Evolutionary conservation across 2,113 vertebrate genomes (phyloP), one percentile per base, ranked within the genome.

Genomic region (Dascyllus trimaculatus): DNA sequence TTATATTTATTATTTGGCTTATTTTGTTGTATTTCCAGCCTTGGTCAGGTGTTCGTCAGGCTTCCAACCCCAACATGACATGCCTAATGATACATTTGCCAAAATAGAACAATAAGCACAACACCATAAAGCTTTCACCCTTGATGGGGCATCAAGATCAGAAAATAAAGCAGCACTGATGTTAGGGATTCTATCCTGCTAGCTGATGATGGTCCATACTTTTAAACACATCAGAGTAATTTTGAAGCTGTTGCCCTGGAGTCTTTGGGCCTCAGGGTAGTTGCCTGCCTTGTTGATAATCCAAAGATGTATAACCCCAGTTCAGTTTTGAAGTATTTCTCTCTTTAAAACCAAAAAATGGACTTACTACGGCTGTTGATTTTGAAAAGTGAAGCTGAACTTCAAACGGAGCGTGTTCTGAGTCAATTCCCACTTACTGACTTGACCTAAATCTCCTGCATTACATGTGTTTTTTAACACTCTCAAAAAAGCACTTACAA

Each of bases 391-490:
- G 11, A 15, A 54, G 40, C 40, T 62, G 54, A 57, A 56, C 21
- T 56, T 21, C 1, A 8, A 65, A 59, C 7, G 14, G n/a, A 24
- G 22, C 14, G 11, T 35, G 7, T 18, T 61, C 4, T 5, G 11
- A 24, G 26, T 22, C 29, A 32, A 51, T 70, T 64, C 43, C 40
- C 54, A 4, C 24, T 68, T 4, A 26, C 29, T 22, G 26, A 22
- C 57, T 62, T 81, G 73, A 69, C 64, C 71, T 67, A 64, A 80
- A 84, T 71, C 51, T 38, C 25, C 40, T 11, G n/a, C 40, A 25
- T 29, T 22, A 5, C 46, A 21, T 71, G 21, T 64, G 2, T 60
- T 64, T 45, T 62, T 64, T 13, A 9, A 38, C 38, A 61, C 14
- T 14, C 49, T 32, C 4, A 73, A 67, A 43, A 21, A n/a, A 73